Evolutionary conservation across 2,797 vertebrate genomes (phyloP).

Genomic region (Clarias fuscus): DNA sequence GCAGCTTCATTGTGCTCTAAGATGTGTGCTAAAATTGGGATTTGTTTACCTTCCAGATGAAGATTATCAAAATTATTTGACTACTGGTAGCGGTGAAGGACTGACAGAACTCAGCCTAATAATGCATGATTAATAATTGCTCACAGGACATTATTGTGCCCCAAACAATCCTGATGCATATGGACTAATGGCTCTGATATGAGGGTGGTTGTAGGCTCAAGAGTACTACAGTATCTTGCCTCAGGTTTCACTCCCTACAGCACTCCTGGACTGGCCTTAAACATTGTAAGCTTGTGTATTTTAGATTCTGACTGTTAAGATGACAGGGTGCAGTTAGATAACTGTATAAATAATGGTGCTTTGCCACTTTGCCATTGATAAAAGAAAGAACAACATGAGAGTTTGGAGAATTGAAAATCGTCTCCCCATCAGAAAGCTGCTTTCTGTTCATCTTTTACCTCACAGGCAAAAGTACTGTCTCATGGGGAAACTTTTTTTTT

Average conservation of each 20-base stretch:
- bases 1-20: conserved; percentile 8
- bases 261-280: neutral
- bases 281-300: neutral
- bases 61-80: conserved; percentile 39
- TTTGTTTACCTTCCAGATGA: conserved; percentile 34
- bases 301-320: conserved; percentile 6
- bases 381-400: neutral
- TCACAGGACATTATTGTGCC: conserved; percentile 38
- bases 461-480: neutral
- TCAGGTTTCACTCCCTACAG: neutral
- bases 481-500: neutral
- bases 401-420: neutral
- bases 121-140: conserved; percentile 40
- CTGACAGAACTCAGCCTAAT: conserved; percentile 33
- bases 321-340: conserved; percentile 3
- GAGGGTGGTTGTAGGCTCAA: neutral
- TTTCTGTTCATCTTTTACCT: neutral
- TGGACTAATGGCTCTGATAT: conserved; percentile 29
- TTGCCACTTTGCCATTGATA: neutral
- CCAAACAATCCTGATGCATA: conserved; percentile 22
- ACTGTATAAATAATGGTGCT: conserved; percentile 14
- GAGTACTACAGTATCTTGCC: conserved; percentile 6
- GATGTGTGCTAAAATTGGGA: conserved; percentile 38
- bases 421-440: conserved; percentile 11
- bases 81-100: conserved; percentile 31